phyloP scores from a whole-genome alignment of 2,797 vertebrate genomes.

The Meda fulgida region DNA sequence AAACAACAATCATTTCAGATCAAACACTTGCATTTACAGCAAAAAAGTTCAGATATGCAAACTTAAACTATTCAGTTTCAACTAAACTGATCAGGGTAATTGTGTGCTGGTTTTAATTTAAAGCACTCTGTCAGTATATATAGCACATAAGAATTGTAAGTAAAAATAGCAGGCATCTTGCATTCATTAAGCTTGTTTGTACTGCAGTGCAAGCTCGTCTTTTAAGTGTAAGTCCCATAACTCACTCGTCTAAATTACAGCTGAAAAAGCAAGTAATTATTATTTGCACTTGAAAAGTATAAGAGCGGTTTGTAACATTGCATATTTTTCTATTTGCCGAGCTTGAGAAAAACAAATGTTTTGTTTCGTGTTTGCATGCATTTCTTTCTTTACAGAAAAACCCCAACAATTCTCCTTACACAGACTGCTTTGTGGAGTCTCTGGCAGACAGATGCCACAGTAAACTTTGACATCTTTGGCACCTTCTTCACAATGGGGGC shows the following conservation, averaged over 20 bases:
- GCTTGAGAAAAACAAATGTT: slow-evolving; percentile 70
- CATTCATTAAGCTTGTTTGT: slow-evolving; percentile 44
- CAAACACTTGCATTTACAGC: slow-evolving; percentile 13
- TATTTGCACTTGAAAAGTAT: slow-evolving; percentile 47
- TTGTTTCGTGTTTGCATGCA: slow-evolving; percentile 40
- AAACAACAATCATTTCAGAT: neutral
- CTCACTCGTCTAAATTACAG: slow-evolving; percentile 40
- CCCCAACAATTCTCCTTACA: slow-evolving; percentile 70
- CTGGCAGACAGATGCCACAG: slow-evolving; percentile 67
- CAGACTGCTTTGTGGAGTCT: slow-evolving; percentile 63
- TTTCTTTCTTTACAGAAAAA: slow-evolving; percentile 67
- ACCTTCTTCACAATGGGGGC: slow-evolving; percentile 65
- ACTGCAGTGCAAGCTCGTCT: slow-evolving; percentile 27
- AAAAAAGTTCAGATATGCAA: slow-evolving; percentile 15
- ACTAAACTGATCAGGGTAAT: slow-evolving; percentile 16
- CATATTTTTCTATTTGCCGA: slow-evolving; percentile 69
- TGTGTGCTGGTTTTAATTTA: slow-evolving; percentile 30
- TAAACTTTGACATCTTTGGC: slow-evolving; percentile 70
- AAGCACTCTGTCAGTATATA: slow-evolving; percentile 21
- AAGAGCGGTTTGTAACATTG: slow-evolving; percentile 49
- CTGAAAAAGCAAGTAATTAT: slow-evolving; percentile 51
- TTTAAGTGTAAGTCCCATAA: slow-evolving; percentile 52
- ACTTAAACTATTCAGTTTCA: slow-evolving; percentile 7
- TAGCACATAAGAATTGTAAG: slow-evolving; percentile 28
- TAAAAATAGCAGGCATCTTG: slow-evolving; percentile 44